These are phyloP conservation scores for Scophthalmus maximus DNA, from an alignment of 2,113 vertebrate species.

Conservation along the genomic window DNA sequence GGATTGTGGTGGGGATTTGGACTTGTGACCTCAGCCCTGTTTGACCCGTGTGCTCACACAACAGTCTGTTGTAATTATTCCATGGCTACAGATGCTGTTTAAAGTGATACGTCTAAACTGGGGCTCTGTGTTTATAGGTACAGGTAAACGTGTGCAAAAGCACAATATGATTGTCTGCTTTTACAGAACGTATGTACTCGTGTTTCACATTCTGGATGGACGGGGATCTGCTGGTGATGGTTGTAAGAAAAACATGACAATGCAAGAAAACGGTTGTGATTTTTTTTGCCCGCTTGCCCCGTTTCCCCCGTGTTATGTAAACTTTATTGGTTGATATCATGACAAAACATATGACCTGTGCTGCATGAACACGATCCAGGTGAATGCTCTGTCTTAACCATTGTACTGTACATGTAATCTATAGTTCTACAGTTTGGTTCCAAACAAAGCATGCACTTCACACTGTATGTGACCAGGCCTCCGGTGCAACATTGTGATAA, in stretches of 20 bases:
- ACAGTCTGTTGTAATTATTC: conserved; percentile 14
- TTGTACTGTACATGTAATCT: conserved; percentile 39
- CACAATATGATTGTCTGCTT: not conserved
- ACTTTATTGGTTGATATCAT: conserved; percentile 8
- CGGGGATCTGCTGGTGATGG: conserved; percentile 21
- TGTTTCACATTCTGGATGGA: not conserved
- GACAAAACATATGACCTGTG: conserved; percentile 33
- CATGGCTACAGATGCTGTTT: not conserved
- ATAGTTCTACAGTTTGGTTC: conserved; percentile 46
- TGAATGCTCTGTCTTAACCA: conserved; percentile 57
- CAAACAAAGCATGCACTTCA: conserved; percentile 51
- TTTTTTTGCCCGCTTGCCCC: conserved; percentile 18
- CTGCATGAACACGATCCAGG: conserved; percentile 68
- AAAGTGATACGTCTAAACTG: not conserved
- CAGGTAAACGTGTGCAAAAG: conserved; percentile 5
- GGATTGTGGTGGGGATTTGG: not conserved
- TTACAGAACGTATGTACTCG: not conserved
- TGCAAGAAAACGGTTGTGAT: conserved; percentile 2
- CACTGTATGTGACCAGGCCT: conserved; percentile 1
- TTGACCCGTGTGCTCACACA: not conserved
- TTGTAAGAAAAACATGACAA: conserved; percentile 7
- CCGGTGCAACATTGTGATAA: not conserved
- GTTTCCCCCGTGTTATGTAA: no score
- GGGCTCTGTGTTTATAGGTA: not conserved
- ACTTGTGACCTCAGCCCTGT: not conserved